Evolutionary conservation across 2,888 invertebrate species (phyloP).

Genomic region (Paralinhomoeus sp.): DNA sequence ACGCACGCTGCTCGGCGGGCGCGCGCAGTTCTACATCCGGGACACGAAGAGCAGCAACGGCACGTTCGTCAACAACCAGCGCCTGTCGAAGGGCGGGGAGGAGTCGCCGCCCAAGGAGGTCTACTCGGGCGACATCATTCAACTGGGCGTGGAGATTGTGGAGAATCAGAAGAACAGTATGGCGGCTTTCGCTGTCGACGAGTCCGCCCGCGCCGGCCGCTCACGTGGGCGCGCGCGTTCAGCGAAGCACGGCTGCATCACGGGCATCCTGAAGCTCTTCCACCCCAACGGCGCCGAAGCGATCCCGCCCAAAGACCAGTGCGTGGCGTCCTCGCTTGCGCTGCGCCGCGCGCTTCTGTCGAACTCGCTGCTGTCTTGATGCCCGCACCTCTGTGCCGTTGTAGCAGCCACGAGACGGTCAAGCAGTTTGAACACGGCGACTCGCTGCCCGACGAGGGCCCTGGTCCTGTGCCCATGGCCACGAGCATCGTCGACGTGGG

Average conservation of each 20-base stretch:
- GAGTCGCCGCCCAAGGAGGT: slow-evolving; percentile 60
- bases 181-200: no score
- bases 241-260: slow-evolving; percentile 82
- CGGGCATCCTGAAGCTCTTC: slow-evolving; percentile 71
- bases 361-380: no score
- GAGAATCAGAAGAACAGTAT: slow-evolving; percentile 78
- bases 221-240: no score
- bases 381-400: no score
- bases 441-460: no score
- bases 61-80: slow-evolving; percentile 85
- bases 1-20: no score
- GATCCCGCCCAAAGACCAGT: slow-evolving; percentile 21
- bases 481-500: no score
- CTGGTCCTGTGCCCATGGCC: no score
- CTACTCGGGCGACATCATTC: slow-evolving; percentile 84
- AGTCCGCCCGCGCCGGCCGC: no score
- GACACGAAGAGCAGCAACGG: slow-evolving; percentile 98
- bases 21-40: slow-evolving; percentile 40
- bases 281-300: slow-evolving; percentile 87
- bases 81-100: slow-evolving; percentile 46
- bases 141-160: slow-evolving; percentile 95
- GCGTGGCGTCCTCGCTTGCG: neutral
- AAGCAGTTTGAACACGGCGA: no score
- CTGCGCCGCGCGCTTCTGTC: no score
- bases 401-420: no score